phyloP scores from a whole-genome alignment of 2,113 vertebrate species.

The Prolemur simus region DNA sequence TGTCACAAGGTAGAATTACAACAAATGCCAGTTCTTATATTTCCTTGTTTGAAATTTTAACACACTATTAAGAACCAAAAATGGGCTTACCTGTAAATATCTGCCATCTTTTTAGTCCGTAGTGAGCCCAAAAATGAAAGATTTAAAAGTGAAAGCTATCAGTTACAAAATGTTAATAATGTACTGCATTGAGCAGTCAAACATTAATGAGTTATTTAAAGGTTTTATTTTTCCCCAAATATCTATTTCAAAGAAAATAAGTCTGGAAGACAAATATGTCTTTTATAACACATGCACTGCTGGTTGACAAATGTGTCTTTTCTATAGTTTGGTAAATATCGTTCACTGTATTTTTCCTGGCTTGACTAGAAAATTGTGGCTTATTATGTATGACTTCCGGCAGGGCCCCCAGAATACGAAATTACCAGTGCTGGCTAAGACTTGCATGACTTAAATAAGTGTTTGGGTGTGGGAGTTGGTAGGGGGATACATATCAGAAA shows the following conservation, averaged over 20 bases:
- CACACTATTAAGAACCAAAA: neutral
- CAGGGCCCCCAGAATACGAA: neutral
- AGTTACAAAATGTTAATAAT: neutral
- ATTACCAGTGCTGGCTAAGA: neutral
- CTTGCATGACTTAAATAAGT: neutral
- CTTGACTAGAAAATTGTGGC: neutral
- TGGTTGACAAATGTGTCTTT: neutral
- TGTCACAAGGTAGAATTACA: neutral
- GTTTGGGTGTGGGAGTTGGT: rapidly evolving
- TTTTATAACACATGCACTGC: neutral
- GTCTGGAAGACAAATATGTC: neutral
- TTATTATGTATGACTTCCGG: neutral
- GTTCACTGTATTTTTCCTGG: neutral
- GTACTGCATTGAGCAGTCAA: neutral
- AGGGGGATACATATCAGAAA: neutral
- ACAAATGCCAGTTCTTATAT: neutral
- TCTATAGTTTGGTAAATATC: neutral
- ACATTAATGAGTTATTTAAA: neutral
- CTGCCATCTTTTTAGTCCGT: neutral
- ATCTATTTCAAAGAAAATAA: neutral
- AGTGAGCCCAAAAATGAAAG: neutral
- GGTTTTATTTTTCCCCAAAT: neutral
- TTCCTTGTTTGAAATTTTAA: neutral
- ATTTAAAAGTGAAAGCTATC: neutral
- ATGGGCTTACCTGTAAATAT: neutral